Conservation (phyloP, 1,140 invertebrate species). For the Pinna nobilis region DNA sequence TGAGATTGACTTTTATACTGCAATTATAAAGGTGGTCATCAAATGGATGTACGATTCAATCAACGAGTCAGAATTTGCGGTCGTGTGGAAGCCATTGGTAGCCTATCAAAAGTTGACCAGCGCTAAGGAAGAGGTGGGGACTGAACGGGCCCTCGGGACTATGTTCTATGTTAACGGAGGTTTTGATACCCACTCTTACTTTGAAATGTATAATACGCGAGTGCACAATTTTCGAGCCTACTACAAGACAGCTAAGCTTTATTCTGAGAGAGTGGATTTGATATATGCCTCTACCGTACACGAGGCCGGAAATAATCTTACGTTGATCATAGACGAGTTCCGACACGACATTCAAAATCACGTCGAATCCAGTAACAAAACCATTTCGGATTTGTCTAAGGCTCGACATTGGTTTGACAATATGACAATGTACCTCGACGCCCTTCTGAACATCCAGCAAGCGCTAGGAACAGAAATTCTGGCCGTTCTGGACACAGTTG, state of each 20-base stretch:
- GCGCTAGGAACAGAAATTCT: constrained; percentile 53
- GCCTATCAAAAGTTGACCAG: constrained; percentile 62
- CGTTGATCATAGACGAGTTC: constrained; percentile 32
- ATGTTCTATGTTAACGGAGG: constrained; percentile 59
- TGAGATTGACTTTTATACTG: constrained; percentile 39
- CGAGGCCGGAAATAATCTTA: constrained; percentile 29
- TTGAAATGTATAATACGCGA: constrained; percentile 59
- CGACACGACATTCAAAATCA: constrained; percentile 45
- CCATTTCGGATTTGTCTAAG: constrained; percentile 10
- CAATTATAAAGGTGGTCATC: constrained; percentile 44
- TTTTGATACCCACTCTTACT: constrained; percentile 55
- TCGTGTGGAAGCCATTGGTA: constrained; percentile 62
- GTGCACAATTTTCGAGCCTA: constrained; percentile 48
- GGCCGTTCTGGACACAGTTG: constrained; percentile 17
- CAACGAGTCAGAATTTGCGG: constrained; percentile 50
- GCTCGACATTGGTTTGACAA: constrained; percentile 61
- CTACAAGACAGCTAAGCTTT: constrained; percentile 48
- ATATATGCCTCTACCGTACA: constrained; percentile 22
- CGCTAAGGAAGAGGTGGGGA: constrained; percentile 60
- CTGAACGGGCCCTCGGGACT: constrained; percentile 59
- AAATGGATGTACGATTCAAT: constrained; percentile 61
- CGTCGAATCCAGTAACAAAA: constrained; percentile 27
- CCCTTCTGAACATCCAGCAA: constrained; percentile 60
- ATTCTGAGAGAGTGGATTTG: constrained; percentile 46
- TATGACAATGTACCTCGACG: constrained; percentile 67